Evolutionary conservation across 2,797 vertebrate species (phyloP), one percentile per base, ranked within the genome.

Genomic region (Delichon dasypus): DNA sequence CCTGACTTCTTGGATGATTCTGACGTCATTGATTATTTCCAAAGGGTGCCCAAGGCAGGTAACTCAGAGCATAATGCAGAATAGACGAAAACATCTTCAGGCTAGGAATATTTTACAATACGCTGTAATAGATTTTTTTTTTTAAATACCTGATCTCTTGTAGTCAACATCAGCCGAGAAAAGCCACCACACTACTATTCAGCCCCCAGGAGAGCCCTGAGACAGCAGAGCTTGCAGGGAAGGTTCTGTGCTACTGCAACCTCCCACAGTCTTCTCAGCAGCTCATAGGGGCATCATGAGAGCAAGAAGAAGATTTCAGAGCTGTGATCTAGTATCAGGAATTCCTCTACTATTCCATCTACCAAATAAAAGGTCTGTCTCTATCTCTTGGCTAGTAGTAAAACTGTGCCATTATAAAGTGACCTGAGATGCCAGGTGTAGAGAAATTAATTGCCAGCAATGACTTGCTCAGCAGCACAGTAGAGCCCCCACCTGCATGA

Each of bases 221-320:
- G 44, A 15, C 32, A 45, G 55, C 54, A 15, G 2, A 3, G 21
- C 8, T 61, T 7, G 15, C 25, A 53, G 30, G 21, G 21, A 51
- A 55, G 23, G 19, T 15, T 23, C 13, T n/a, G 40, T 10, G 13
- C 32, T 44, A 1, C 44, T 20, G 10, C 72, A 77, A 1, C 9
- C 18, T 29, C 14, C 16, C 2, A 1, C 72, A 53, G 27, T 9
- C 51, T 48, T 47, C 32, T 34, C 65, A 55, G 61, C 10, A 27
- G 19, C 3, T 77, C 45, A 1, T 1, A 3, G 23, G 13, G 60
- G 13, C 16, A 25, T n/a, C 47, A 12, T 0, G 0, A 2, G 15
- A n/a, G 55, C 61, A n/a, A 73, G 65, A 9, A 42, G 22, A 45
- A 74, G 21, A 38, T 62, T 55, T 60, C 61, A 80, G 53, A 86